Evolutionary conservation across 2,888 invertebrate species (phyloP), one percentile per base, ranked within the genome.

Genomic region (Molanna angustata): DNA sequence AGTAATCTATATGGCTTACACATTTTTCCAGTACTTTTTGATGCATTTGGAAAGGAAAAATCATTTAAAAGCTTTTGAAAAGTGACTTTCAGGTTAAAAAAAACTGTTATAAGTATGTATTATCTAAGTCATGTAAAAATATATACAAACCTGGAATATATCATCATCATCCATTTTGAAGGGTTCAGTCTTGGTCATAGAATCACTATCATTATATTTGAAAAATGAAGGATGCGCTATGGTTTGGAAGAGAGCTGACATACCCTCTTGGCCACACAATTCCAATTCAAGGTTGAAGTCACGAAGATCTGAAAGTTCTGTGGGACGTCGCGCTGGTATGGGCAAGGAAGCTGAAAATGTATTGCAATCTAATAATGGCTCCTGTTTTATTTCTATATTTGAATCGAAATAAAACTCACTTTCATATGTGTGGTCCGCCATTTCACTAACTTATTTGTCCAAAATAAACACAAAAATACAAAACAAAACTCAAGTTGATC

Each of bases 91-190:
- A n/a, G n/a, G n/a, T n/a, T n/a, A n/a, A n/a, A n/a, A n/a, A n/a
- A n/a, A n/a, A n/a, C n/a, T n/a, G n/a, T n/a, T n/a, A n/a, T n/a
- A n/a, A n/a, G n/a, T n/a, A n/a, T n/a, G n/a, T n/a, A n/a, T n/a
- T n/a, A n/a, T n/a, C n/a, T n/a, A n/a, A n/a, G n/a, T n/a, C n/a
- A n/a, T n/a, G n/a, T n/a, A n/a, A n/a, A n/a, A n/a, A n/a, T n/a
- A n/a, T n/a, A n/a, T n/a, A n/a, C n/a, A n/a, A n/a, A n/a, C n/a
- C 17, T 52, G 76, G 68, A 92, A 90, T 63, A 91, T 90, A 66
- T 91, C 92, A 66, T 92, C 92, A 64, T 92, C 91, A 64, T 92
- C 91, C 83, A 90, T 86, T 69, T 84, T 85, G 63, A 86, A 84
- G 9, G 83, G 75, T 62, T 86, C 86, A 44, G 73, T 69, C 69